Evolutionary conservation across 2,113 vertebrate genomes (phyloP).

Genomic region (Platanista minor): DNA sequence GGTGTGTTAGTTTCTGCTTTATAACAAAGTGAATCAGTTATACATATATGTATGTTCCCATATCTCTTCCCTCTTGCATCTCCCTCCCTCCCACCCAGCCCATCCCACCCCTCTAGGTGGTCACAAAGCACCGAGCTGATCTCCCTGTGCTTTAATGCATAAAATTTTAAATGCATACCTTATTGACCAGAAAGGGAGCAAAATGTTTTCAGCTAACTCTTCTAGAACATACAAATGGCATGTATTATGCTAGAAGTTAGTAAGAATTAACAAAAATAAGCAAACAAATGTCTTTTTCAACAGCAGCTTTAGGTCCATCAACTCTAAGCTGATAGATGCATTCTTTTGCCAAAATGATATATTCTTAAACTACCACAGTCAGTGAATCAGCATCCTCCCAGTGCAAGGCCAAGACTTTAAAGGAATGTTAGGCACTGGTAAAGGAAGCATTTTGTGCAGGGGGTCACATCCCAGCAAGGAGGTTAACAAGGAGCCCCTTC

Average conservation of each 20-base stretch:
- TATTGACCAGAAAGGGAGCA: not conserved
- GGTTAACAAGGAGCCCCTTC: not conserved
- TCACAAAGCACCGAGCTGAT: too few relatives aligned
- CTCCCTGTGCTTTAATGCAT: not conserved
- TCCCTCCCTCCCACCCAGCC: too few relatives aligned
- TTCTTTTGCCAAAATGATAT: conserved; percentile 13
- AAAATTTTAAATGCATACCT: not conserved
- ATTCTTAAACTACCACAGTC: not conserved
- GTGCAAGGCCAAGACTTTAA: too few relatives aligned
- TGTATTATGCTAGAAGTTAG: not conserved
- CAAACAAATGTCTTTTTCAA: not conserved
- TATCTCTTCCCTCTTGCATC: too few relatives aligned
- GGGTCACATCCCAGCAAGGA: not conserved
- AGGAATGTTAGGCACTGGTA: not conserved
- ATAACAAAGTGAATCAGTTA: too few relatives aligned
- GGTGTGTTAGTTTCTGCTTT: too few relatives aligned
- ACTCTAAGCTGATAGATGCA: not conserved
- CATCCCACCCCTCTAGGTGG: too few relatives aligned
- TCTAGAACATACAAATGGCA: not conserved
- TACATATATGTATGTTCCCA: too few relatives aligned
- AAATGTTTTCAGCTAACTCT: not conserved
- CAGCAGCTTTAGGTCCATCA: not conserved
- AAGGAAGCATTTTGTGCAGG: not conserved
- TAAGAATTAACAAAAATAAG: not conserved
- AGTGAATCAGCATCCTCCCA: not conserved